Base-by-base conservation (phyloP, 2,113 vertebrate genomes). In the Odontophorus gujanensis region DNA sequence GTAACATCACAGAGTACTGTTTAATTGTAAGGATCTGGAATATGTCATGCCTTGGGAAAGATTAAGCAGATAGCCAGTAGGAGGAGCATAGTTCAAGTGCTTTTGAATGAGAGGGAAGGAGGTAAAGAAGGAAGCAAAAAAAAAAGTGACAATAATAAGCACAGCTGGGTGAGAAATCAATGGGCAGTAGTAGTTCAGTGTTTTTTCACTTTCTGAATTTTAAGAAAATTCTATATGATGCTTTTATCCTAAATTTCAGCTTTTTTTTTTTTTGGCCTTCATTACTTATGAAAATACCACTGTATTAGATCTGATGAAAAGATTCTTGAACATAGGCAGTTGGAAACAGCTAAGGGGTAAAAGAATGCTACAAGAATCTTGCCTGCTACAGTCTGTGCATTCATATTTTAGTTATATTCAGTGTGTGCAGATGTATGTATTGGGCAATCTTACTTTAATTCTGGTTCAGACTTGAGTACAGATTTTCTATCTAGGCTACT, bases 251-350 rank as follows among this genome's bases (percentile, higher is more conserved):
- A 20, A 21, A 32, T 40, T 28, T 45, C 6, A 50, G 22, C 0
- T n/a, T n/a, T n/a, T n/a, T n/a, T 24, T 8, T 51, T 67, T 72
- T 4, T 0, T 7, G 3, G 5, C 1, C 3, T 65, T 26, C 7
- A 4, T 40, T 66, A 47, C 63, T 38, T 85, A 32, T 63, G 17
- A 79, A 24, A 73, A 45, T 21, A 5, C 1, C 2, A 5, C 53
- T 67, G 30, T 9, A 66, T 69, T 69, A 57, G 18, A 51, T 72
- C 45, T 68, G 5, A 50, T 78, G 0, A 61, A 59, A 92, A 47
- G 20, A 74, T 65, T 57, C 20, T 43, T 88, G 26, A 81, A 80
- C 21, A 6, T 18, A 81, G 92, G 24, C 25, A 61, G 28, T 53
- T 5, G 28, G 57, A 69, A 92, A 87, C 36, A 51, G 4, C 34